Evolutionary conservation across 2,113 vertebrate species (phyloP), one percentile per base, ranked within the genome.

Genomic region (Phylloscopus whistleri): DNA sequence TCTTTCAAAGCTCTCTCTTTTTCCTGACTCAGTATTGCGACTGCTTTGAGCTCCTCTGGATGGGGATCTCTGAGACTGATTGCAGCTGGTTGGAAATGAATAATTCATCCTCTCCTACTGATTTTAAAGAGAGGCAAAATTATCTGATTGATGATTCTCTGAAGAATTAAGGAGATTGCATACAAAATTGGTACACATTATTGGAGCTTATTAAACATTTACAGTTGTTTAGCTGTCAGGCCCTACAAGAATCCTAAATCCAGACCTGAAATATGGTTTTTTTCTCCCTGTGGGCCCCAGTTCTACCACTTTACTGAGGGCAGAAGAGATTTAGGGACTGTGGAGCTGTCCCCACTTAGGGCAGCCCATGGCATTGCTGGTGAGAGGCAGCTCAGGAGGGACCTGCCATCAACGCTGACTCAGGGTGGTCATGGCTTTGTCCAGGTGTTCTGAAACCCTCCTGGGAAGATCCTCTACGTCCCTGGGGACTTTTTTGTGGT

Each of bases 21-120:
- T 86, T 52, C 79, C 89, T 84, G 68, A 56, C 55, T 95, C 66
- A 22, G 21, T 93, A 43, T 11, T 74, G 31, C 1, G 0, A 77
- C 41, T 81, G 86, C 60, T 94, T 93, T 74, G 60, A 92, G 80
- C 24, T 92, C 27, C 69, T 85, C 67, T 1, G 1, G 46, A 41
- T 49, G 46, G 67, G 53, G 69, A 80, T 70, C 75, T 84, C 85
- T 51, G 43, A 80, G 75, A 28, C 86, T 86, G 86, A 80, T 43
- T 94, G 80, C 87, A 92, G 77, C 59, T 89, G 51, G 11, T 35
- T 92, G 64, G 31, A 92, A 81, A 93, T 91, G 43, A 97, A 89
- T 96, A 94, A 96, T 94, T 95, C 77, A 95, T 92, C 67, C 52
- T 89, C 80, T 92, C 73, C 69, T 55, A 48, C 91, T 82, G 87